Percentiles rank a stretch among this genome's conserved stretches.
Evolutionary conservation across 2,888 invertebrate genomes (phyloP).

Genomic region (Lutraria lutraria): DNA sequence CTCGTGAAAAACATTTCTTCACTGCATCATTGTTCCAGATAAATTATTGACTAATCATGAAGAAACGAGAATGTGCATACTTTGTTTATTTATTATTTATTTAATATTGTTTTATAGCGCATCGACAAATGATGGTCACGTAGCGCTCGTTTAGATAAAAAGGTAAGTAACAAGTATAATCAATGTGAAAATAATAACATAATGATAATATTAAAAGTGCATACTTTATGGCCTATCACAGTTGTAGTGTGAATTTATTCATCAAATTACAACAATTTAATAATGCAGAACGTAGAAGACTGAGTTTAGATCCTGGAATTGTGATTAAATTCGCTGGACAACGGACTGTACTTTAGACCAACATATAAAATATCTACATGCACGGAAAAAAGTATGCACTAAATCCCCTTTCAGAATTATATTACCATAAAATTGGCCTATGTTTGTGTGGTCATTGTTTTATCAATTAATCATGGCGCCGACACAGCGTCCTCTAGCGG

Average conservation of each 20-base stretch:
- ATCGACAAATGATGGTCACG: too few species aligned
- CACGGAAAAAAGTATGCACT: not conserved
- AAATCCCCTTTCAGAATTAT: not conserved
- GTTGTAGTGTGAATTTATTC: not conserved
- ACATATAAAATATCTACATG: not conserved
- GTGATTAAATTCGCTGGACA: not conserved
- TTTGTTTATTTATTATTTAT: too few species aligned
- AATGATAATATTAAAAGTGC: too few species aligned
- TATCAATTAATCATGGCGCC: not conserved
- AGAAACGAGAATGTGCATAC: too few species aligned
- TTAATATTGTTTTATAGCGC: too few species aligned
- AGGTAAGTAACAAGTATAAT: too few species aligned
- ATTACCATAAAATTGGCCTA: not conserved
- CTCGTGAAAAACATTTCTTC: too few species aligned
- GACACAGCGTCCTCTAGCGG: not conserved
- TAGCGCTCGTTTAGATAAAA: too few species aligned
- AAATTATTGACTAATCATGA: too few species aligned
- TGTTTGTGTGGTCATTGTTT: not conserved
- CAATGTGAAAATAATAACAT: too few species aligned
- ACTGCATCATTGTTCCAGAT: too few species aligned
- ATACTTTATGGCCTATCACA: too few species aligned
- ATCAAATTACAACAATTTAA: not conserved
- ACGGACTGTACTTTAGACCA: not conserved
- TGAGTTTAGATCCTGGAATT: not conserved
- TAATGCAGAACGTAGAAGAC: not conserved